These are phyloP conservation scores for Macrosteles quadrilineatus DNA, from an alignment of 1,140 invertebrate species.

Conservation along the genomic window DNA sequence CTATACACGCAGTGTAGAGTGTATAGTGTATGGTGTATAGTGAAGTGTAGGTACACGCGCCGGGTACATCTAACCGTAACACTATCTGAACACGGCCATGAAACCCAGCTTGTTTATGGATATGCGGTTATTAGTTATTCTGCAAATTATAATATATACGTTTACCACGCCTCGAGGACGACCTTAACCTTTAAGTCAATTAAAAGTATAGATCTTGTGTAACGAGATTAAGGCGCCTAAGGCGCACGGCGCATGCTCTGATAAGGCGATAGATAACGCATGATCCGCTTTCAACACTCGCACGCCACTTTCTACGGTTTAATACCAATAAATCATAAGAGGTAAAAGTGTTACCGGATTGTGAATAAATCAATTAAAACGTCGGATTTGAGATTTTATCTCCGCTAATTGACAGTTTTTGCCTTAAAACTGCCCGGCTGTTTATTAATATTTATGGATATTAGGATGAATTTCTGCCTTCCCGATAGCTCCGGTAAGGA, in stretches of 20 bases:
- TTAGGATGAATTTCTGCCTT: too few relatives aligned
- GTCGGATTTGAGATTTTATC: too few relatives aligned
- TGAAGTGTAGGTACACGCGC: neutral
- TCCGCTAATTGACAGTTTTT: too few relatives aligned
- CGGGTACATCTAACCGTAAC: neutral
- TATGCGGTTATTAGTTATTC: slow-evolving; percentile 25
- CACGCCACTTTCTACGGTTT: neutral
- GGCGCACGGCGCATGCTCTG: neutral
- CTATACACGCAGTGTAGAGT: too few relatives aligned
- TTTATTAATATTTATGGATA: too few relatives aligned
- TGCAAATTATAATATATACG: slow-evolving; percentile 30
- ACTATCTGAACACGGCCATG: slow-evolving; percentile 18
- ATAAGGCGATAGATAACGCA: neutral
- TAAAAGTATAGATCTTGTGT: slow-evolving; percentile 21
- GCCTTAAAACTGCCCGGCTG: too few relatives aligned
- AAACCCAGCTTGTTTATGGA: slow-evolving; percentile 19
- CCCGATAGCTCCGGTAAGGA: too few relatives aligned
- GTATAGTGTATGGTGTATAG: too few relatives aligned
- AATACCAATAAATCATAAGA: too few relatives aligned
- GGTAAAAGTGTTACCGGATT: too few relatives aligned
- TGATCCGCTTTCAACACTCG: slow-evolving; percentile 2
- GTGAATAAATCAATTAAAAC: too few relatives aligned
- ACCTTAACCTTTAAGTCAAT: slow-evolving; percentile 30
- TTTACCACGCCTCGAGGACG: slow-evolving; percentile 26
- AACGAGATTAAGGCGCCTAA: slow-evolving; percentile 11